Conservation (phyloP, 2,797 vertebrate genomes). For the Kryptolebias ocellatus region DNA sequence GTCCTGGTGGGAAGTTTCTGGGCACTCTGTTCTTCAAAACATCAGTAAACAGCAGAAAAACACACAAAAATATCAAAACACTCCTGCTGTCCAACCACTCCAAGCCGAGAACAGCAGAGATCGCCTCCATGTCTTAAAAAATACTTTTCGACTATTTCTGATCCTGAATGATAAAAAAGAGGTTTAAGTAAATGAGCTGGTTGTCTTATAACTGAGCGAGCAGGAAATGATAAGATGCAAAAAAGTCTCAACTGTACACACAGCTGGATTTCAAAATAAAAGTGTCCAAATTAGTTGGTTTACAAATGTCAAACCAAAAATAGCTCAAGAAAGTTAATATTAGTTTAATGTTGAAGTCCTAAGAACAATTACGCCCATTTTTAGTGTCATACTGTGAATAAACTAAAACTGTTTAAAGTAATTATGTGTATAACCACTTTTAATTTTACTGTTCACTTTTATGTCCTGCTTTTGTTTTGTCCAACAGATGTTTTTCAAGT, state of each 20-base stretch:
- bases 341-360: no score
- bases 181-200: neutral
- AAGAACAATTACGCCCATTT: no score
- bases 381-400: no score
- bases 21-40: constrained; percentile 68
- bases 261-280: constrained; percentile 1
- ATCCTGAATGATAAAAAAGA: neutral
- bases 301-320: neutral
- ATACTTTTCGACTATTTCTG: no score
- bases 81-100: constrained; percentile 59
- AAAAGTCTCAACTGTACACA: neutral
- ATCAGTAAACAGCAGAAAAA: constrained; percentile 68
- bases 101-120: constrained; percentile 6
- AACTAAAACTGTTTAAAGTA: no score
- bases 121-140: constrained; percentile 6
- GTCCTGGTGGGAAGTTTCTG: constrained; percentile 80
- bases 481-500: no score
- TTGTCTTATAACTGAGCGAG: neutral
- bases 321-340: no score
- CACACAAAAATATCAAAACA: constrained; percentile 61
- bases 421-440: no score
- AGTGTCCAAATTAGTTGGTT: neutral
- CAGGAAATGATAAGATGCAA: no score
- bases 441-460: no score
- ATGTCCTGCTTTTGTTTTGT: no score